phyloP scores from a whole-genome alignment of 2,113 vertebrate genomes.

The Brienomyrus brachyistius region DNA sequence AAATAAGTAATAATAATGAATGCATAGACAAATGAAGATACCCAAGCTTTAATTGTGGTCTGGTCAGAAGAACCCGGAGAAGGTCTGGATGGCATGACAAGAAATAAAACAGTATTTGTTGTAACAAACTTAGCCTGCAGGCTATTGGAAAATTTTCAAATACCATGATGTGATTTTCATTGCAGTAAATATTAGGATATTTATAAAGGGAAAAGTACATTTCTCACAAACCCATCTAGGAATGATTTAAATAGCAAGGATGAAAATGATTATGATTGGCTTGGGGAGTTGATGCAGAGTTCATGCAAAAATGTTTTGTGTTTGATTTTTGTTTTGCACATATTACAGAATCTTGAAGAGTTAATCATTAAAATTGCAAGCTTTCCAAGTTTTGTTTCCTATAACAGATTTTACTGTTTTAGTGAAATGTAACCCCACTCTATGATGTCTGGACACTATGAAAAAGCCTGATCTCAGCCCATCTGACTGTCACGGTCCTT shows the following conservation, averaged over 20 bases:
- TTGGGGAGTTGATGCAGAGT: neutral
- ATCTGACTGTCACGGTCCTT: neutral
- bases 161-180: neutral
- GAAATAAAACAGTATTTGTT: neutral
- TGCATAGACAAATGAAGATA: neutral
- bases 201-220: neutral
- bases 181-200: neutral
- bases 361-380: neutral
- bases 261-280: neutral
- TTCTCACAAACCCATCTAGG: neutral
- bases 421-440: neutral
- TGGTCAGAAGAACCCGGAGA: neutral
- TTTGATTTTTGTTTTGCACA: neutral
- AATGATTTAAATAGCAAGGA: neutral
- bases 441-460: neutral
- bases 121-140: neutral
- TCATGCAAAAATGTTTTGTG: neutral
- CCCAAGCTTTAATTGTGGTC: neutral
- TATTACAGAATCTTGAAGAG: neutral
- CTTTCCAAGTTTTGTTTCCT: neutral
- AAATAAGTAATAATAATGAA: neutral
- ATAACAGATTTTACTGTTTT: neutral
- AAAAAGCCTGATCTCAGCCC: neutral
- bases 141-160: neutral
- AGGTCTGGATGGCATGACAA: neutral